Evolutionary conservation across 1,140 invertebrate genomes (phyloP), one percentile per base, ranked within the genome.

Genomic region (Listronotus bonariensis): DNA sequence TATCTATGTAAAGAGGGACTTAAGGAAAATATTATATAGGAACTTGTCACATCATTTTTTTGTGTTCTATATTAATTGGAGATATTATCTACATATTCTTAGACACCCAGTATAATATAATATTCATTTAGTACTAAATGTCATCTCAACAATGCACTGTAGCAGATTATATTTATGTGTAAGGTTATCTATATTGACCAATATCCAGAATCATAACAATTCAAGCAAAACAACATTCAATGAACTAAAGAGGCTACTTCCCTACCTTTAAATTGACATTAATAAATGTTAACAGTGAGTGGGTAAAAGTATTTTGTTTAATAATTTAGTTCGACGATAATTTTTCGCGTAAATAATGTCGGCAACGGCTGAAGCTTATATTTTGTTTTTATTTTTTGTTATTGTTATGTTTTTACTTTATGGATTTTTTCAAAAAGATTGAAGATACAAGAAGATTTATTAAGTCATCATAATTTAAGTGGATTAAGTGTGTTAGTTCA

Each of bases 361-460:
- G 45, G 18, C 57, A 8, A 51, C 57, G n/a, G 57, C 46, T 7
- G 57, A 60, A 40, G 57, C 46, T 15, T 60, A 60, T 32, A 60
- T 60, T 40, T 26, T 60, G 8, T 60, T 60, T 34, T 26, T 60
- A 26, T 60, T 60, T 51, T 60, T 60, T 26, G 36, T 60, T 9
- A 60, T 60, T 17, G 15, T 60, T n/a, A 60, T 60, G 57, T 60
- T 60, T 40, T 41, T 60, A 31, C 42, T 60, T 10, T 60, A 60
- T 38, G 57, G 45, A 14, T 60, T 60, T 36, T 60, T 51, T 41
- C 57, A 60, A 60, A 49, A 18, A 17, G 36, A 18, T 31, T 60
- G n/a, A 32, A 60, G 4, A 31, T 60, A 10, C 41, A 60, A 26
- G 41, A 45, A 12, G 57, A 60, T 41, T 36, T 60, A 15, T 34